These are phyloP conservation scores for Acanthosepion lycidas DNA, from an alignment of 2,888 invertebrate genomes.

Conservation along the genomic window DNA sequence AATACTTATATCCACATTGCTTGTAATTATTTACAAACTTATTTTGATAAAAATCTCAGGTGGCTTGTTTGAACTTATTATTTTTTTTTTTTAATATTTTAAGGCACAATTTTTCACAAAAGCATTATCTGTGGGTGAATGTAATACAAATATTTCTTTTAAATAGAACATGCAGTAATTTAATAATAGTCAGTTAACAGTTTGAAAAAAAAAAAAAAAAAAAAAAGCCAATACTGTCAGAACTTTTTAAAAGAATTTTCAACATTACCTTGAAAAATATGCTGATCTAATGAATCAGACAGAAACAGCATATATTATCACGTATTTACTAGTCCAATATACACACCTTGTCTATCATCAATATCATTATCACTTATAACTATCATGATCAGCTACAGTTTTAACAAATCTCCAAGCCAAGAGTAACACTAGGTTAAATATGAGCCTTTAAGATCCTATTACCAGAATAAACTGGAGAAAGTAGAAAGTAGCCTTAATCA, in stretches of 20 bases:
- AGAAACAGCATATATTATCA: neutral
- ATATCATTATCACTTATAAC: neutral
- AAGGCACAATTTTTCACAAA: neutral
- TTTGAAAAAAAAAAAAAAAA: neutral
- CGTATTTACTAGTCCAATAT: neutral
- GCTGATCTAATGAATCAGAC: neutral
- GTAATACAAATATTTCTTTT: neutral
- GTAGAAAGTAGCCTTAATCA: neutral
- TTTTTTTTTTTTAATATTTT: neutral
- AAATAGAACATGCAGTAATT: neutral
- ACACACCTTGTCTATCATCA: neutral
- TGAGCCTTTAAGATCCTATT: neutral
- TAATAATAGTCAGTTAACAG: neutral
- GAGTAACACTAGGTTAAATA: neutral
- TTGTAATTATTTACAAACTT: neutral
- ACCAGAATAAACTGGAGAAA: neutral
- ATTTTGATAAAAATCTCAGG: neutral
- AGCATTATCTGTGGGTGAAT: neutral
- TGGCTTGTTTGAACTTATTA: neutral
- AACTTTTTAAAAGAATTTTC: neutral
- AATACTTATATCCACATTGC: no score
- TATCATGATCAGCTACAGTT: neutral
- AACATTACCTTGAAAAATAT: neutral
- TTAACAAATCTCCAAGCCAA: no score
- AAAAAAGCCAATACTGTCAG: neutral